A percentile compares a stretch with the other conserved stretches of the same genome.
Conservation (phyloP, 2,888 invertebrate species). For the Lampropteryx suffumata region DNA sequence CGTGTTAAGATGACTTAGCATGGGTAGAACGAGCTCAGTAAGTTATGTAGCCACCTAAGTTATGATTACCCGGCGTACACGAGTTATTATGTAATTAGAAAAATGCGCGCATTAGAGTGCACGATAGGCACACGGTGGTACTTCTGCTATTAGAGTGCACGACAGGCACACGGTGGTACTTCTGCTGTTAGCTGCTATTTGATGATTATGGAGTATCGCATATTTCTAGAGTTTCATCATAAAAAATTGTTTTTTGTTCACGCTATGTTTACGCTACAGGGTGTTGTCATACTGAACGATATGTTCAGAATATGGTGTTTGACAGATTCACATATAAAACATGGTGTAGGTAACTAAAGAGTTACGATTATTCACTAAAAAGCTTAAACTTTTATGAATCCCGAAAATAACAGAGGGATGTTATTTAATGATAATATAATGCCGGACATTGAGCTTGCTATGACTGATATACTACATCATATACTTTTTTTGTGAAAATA, state of each 20-base stretch:
- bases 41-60: constrained; percentile 5
- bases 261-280: no score
- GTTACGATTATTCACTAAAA: no score
- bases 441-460: no score
- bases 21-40: background rate
- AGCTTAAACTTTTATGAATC: no score
- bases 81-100: constrained; percentile 20
- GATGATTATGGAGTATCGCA: constrained; percentile 5
- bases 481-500: no score
- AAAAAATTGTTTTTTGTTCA: background rate
- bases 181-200: constrained; percentile 9
- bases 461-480: no score
- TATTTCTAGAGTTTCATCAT: constrained; percentile 3
- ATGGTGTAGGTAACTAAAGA: no score
- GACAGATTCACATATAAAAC: no score
- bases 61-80: constrained; percentile 2
- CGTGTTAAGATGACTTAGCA: constrained; percentile 14
- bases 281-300: no score
- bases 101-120: constrained; percentile 3
- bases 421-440: no score
- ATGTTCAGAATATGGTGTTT: no score
- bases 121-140: constrained; percentile 7
- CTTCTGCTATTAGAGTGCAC: constrained; percentile 5
- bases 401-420: no score
- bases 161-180: constrained; percentile 8